These are phyloP conservation scores for Hypothenemus hampei DNA, from an alignment of 1,140 invertebrate genomes.

Conservation along the genomic window DNA sequence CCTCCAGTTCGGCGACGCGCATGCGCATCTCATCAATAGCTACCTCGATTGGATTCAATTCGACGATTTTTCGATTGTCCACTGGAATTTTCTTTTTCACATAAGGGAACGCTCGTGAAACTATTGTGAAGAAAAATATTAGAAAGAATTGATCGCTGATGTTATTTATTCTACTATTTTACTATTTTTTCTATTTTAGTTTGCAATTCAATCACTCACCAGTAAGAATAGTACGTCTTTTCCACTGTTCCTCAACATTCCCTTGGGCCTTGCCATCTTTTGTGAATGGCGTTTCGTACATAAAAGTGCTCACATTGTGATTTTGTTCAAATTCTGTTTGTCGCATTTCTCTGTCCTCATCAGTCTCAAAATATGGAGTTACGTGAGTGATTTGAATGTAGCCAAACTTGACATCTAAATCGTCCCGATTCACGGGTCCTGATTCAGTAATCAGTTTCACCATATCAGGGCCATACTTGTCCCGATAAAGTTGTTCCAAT, in stretches of 20 bases:
- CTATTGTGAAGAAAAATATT: too few relatives aligned
- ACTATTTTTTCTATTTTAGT: too few relatives aligned
- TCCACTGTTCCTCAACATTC: constrained; percentile 81
- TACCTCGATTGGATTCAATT: constrained; percentile 88
- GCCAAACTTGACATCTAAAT: constrained; percentile 76
- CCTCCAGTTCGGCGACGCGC: constrained; percentile 75
- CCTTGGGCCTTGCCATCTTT: constrained; percentile 73
- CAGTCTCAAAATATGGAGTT: constrained; percentile 70
- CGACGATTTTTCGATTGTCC: constrained; percentile 63
- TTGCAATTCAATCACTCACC: too few relatives aligned
- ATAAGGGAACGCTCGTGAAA: constrained; percentile 90
- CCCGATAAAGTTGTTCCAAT: constrained; percentile 68
- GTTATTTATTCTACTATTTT: too few relatives aligned
- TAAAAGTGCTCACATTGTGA: constrained; percentile 81
- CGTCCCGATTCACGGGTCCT: constrained; percentile 68
- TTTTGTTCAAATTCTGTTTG: constrained; percentile 80
- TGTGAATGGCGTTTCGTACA: constrained; percentile 92
- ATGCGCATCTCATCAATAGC: constrained; percentile 89
- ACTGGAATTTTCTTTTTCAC: constrained; percentile 84
- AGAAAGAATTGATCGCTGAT: too few relatives aligned
- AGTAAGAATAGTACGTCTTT: constrained; percentile 78
- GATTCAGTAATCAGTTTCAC: constrained; percentile 93
- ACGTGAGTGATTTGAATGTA: constrained; percentile 91
- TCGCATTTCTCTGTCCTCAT: constrained; percentile 58
- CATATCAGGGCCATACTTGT: constrained; percentile 79